phyloP scores from a whole-genome alignment of 1,140 invertebrate genomes.

The Microplitis demolitor region DNA sequence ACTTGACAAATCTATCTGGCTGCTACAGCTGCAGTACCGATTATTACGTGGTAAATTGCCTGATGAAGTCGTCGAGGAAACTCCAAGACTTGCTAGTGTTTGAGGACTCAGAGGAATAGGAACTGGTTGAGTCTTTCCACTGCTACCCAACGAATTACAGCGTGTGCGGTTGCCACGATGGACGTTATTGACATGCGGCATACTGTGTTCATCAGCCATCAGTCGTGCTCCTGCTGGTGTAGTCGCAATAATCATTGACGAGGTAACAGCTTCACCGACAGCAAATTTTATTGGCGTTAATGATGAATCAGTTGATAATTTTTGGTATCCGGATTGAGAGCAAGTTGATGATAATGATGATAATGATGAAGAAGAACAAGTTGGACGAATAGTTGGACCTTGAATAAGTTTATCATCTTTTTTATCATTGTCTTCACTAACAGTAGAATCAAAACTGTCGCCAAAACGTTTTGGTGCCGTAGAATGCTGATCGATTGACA shows the following conservation, averaged over 20 bases:
- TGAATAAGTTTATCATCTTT: neutral
- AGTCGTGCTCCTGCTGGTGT: conserved; percentile 34
- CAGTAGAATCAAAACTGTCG: conserved; percentile 23
- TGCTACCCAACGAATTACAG: conserved; percentile 57
- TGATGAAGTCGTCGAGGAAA: conserved; percentile 51
- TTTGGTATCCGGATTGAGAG: neutral
- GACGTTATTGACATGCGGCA: conserved; percentile 21
- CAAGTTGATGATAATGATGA: no score
- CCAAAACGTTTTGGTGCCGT: conserved; percentile 5
- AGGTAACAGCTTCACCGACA: conserved; percentile 69
- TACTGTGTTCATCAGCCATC: conserved; percentile 31
- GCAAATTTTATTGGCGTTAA: conserved; percentile 68
- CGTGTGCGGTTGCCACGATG: conserved; percentile 41
- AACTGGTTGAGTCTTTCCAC: conserved; percentile 44
- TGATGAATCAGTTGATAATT: conserved; percentile 49
- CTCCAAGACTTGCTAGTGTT: conserved; percentile 67
- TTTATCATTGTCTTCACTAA: conserved; percentile 16
- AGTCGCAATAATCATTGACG: conserved; percentile 44
- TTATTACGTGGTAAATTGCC: conserved; percentile 42
- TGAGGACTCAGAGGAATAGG: conserved; percentile 66
- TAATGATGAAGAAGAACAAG: no score
- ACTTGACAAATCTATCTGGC: conserved; percentile 69
- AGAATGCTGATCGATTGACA: conserved; percentile 22
- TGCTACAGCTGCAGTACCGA: conserved; percentile 72
- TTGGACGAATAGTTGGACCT: no score